Conservation (phyloP, 2,113 vertebrate genomes). For the Marcusenius ussheri region DNA sequence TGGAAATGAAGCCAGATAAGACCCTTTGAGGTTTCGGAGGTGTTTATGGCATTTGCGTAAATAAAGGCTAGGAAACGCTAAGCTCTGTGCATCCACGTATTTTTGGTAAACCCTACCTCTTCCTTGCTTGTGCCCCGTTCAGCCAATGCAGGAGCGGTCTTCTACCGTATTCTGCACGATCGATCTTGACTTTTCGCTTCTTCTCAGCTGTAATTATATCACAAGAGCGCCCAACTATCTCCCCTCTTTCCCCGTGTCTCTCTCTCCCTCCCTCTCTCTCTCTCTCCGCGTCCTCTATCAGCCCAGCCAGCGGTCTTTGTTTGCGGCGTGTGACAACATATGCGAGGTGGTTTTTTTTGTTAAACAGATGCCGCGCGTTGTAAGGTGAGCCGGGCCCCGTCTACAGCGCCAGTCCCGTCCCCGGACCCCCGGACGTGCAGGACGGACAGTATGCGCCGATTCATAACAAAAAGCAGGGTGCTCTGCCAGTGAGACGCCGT, state of each 20-base stretch:
- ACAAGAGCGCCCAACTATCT: conserved; percentile 11
- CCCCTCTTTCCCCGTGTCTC: not conserved
- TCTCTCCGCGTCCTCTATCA: not conserved
- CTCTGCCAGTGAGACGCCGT: conserved; percentile 47
- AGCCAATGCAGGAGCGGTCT: conserved; percentile 1
- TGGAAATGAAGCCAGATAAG: not conserved
- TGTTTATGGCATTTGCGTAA: not conserved
- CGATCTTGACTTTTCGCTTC: conserved; percentile 3
- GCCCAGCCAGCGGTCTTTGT: not conserved
- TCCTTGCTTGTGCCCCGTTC: not conserved
- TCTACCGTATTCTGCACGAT: not conserved
- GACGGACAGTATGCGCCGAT: conserved; percentile 21
- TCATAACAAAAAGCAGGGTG: conserved; percentile 23
- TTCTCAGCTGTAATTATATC: conserved; percentile 15
- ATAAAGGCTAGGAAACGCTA: not conserved
- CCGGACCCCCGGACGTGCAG: conserved; percentile 15
- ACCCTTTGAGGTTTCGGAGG: not conserved
- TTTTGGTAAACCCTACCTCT: conserved; percentile 6
- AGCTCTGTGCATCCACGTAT: not conserved
- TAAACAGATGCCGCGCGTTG: not conserved
- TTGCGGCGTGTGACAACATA: not conserved
- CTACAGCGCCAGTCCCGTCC: conserved; percentile 31
- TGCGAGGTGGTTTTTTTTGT: not conserved
- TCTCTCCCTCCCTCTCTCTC: not conserved
- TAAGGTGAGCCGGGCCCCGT: conserved; percentile 40